Percentiles rank a stretch among this genome's conserved stretches.
Conservation (phyloP, 2,797 vertebrate genomes). For the Sardinella longiceps region DNA sequence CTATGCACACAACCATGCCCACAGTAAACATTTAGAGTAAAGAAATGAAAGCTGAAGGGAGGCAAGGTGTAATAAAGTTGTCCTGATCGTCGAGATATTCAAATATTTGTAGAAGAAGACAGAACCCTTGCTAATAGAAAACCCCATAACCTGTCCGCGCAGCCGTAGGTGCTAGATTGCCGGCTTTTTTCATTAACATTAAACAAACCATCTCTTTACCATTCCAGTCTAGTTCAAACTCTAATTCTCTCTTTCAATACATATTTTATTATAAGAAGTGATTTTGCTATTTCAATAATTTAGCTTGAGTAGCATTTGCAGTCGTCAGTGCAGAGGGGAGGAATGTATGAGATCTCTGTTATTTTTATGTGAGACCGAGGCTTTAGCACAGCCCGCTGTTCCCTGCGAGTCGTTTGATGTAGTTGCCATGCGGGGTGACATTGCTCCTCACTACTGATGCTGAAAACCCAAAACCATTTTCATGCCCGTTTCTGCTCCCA, state of each 20-base stretch:
- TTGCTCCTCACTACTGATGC: neutral
- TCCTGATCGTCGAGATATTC: neutral
- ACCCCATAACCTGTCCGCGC: neutral
- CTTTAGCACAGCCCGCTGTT: neutral
- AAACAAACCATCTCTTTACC: constrained; percentile 16
- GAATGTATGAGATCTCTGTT: neutral
- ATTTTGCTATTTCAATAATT: neutral
- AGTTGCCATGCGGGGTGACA: neutral
- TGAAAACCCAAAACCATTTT: neutral
- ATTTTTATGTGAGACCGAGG: neutral
- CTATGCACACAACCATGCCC: too few species aligned
- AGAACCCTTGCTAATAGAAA: neutral
- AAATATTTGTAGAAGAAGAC: neutral
- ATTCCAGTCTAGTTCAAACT: neutral
- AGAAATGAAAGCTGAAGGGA: neutral
- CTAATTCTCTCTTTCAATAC: constrained; percentile 8
- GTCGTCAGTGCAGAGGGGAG: neutral
- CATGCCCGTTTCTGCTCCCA: neutral
- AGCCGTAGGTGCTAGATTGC: neutral
- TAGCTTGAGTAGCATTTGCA: neutral
- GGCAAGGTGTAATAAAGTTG: neutral
- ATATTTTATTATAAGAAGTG: neutral
- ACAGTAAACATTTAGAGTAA: neutral
- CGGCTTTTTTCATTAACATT: neutral
- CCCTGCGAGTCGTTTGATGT: neutral